phyloP scores from a whole-genome alignment of 2,113 vertebrate genomes.

The Microcebus griseorufus region DNA sequence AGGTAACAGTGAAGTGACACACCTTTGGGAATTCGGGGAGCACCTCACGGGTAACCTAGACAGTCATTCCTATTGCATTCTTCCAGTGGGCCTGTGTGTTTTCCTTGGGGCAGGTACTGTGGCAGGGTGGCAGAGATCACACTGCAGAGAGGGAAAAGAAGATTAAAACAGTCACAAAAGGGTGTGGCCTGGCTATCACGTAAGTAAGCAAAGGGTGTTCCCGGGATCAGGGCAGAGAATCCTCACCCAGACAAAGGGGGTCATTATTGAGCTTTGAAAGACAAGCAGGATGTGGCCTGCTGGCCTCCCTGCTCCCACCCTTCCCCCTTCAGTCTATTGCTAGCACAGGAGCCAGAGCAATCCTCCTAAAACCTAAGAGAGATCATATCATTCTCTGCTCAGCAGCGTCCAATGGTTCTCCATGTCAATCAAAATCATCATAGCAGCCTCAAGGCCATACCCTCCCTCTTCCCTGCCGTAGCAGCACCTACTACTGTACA shows the following conservation, averaged over 20 bases:
- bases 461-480: neutral
- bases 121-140: neutral
- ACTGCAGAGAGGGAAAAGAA: neutral
- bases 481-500: rapidly evolving
- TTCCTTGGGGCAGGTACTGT: too few species aligned
- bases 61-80: neutral
- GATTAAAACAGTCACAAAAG: neutral
- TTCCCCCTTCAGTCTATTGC: neutral
- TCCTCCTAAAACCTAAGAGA: neutral
- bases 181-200: neutral
- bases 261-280: neutral
- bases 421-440: neutral
- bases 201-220: too few species aligned
- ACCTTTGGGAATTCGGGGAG: neutral
- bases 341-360: neutral
- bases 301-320: neutral
- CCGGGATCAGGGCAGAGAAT: neutral
- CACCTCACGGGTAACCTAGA: neutral
- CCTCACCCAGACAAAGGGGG: neutral
- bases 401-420: too few species aligned
- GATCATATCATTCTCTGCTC: neutral
- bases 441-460: neutral
- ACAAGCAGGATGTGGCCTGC: neutral
- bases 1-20: too few species aligned
- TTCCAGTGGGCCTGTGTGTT: neutral